Evolutionary conservation across 2,113 vertebrate genomes (phyloP), one percentile per base, ranked within the genome.

Genomic region (Mionectes macconnelli): DNA sequence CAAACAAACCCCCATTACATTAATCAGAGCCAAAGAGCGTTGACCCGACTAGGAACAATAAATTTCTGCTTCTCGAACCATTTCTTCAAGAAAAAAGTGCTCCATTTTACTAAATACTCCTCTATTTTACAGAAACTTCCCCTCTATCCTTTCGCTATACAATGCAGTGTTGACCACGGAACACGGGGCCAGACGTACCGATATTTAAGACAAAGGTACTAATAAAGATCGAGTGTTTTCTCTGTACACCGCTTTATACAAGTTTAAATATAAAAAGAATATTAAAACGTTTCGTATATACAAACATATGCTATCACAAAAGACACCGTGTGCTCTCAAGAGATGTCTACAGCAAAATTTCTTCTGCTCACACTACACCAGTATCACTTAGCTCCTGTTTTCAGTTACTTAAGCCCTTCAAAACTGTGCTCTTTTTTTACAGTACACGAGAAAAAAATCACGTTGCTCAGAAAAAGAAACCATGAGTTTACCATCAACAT

Each of bases 1-100:
- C 2, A 2, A 0, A 20, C 9, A 47, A 18, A 57, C 24, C 8
- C 4, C 35, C 20, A 2, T 4, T 3, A 3, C n/a, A 0, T 4
- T 3, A 16, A 12, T 1, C 24, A 16, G n/a, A 35, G 7, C 14
- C n/a, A 1, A 12, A 27, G 1, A 16, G 35, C 17, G 30, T 14
- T 0, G 6, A 25, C 33, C 19, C 0, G 3, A 3, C 2, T 0
- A 14, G 9, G 23, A 14, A 42, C 56, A 14, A 14, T 1, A 33
- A 14, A 44, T 10, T 3, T 4, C 50, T 4, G 18, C 55, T 28
- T 52, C 57, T 18, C 5, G 5, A 64, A 9, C 14, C 7, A 14
- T 2, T 35, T 35, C 40, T 25, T 45, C 37, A 59, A 14, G 5
- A 44, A 42, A 68, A 57, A 57, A 52, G 4, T 6, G 30, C 6